phyloP scores from a whole-genome alignment of 2,888 invertebrate genomes.

The Amaurobius ferox region DNA sequence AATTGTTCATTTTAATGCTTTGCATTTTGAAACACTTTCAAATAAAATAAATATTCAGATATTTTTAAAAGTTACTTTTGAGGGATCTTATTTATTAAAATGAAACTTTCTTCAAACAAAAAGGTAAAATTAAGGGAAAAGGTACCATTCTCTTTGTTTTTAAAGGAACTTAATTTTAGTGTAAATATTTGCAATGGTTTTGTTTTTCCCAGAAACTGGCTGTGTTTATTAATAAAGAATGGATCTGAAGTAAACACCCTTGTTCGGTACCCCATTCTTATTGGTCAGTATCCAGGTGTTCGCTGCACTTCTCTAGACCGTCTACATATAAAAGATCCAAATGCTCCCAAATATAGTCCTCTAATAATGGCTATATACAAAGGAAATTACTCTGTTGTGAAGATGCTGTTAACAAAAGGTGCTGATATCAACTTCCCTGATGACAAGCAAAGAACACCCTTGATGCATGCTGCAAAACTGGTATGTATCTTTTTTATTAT shows the following conservation, averaged over 20 bases:
- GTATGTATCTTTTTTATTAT: constrained; percentile 74
- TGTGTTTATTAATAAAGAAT: constrained; percentile 74
- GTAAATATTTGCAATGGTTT: neutral
- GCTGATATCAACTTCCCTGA: constrained; percentile 78
- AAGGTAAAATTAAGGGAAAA: too few species aligned
- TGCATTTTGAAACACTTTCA: too few species aligned
- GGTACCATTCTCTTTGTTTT: too few species aligned
- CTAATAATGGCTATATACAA: constrained; percentile 77
- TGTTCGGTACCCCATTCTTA: constrained; percentile 75
- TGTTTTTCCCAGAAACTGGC: constrained; percentile 38
- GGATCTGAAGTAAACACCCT: constrained; percentile 76
- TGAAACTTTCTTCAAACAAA: too few species aligned
- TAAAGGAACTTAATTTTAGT: too few species aligned
- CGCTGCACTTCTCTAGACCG: constrained; percentile 38
- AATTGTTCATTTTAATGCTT: too few species aligned
- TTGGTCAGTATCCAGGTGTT: constrained; percentile 70
- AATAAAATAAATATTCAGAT: too few species aligned
- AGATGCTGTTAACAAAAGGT: constrained; percentile 76
- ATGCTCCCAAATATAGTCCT: constrained; percentile 75
- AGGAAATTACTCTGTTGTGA: constrained; percentile 76
- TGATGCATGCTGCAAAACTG: constrained; percentile 78
- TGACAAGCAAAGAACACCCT: constrained; percentile 77
- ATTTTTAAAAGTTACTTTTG: too few species aligned
- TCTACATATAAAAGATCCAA: constrained; percentile 47
- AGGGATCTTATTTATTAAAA: too few species aligned